Conservation (phyloP, 64 coral and sea anemone genomes). For the Montipora capricornis region DNA sequence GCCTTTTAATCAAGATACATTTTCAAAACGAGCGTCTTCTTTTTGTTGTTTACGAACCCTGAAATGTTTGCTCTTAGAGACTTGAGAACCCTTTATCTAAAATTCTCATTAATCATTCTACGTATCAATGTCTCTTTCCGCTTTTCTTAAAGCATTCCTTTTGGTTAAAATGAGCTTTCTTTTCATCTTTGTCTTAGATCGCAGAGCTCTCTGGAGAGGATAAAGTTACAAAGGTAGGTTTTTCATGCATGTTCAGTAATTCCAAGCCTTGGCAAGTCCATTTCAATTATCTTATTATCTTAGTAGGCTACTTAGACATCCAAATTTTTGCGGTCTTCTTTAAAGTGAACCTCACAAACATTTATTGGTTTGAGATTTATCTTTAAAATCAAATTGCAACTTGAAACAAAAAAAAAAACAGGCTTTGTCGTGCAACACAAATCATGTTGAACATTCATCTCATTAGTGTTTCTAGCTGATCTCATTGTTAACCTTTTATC, state of each 20-base stretch:
- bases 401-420: too few relatives aligned
- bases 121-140: background rate
- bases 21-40: background rate
- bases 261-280: too few relatives aligned
- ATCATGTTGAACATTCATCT: too few relatives aligned
- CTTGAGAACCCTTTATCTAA: background rate
- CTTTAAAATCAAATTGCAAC: too few relatives aligned
- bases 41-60: background rate
- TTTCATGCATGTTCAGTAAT: background rate
- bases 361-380: too few relatives aligned
- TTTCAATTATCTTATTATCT: too few relatives aligned
- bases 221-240: background rate
- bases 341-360: too few relatives aligned
- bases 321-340: too few relatives aligned
- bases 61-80: background rate
- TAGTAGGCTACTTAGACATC: too few relatives aligned
- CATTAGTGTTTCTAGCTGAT: too few relatives aligned
- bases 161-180: background rate
- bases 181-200: background rate
- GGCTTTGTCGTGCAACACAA: too few relatives aligned
- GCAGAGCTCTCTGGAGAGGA: background rate
- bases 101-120: background rate
- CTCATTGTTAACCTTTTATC: too few relatives aligned
- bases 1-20: background rate
- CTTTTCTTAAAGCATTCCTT: background rate